These are phyloP conservation scores for Cossypha heuglini DNA, from an alignment of 2,797 vertebrate genomes.

Conservation along the genomic window DNA sequence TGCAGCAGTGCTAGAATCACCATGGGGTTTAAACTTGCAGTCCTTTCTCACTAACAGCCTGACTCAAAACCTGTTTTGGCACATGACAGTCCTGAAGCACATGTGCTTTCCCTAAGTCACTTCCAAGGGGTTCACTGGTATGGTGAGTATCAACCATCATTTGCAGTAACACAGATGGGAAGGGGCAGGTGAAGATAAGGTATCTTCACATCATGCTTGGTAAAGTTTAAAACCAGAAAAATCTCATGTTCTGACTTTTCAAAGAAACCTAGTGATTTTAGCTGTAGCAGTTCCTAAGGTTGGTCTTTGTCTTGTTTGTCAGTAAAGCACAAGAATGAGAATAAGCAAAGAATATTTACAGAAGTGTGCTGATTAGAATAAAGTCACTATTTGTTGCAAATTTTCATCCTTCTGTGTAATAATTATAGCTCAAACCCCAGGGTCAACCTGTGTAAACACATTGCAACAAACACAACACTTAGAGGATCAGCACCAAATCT, in stretches of 20 bases:
- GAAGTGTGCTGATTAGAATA: constrained; percentile 28
- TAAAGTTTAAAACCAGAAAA: background rate
- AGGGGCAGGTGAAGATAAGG: background rate
- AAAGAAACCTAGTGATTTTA: background rate
- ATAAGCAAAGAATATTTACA: constrained; percentile 19
- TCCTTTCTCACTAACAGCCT: background rate
- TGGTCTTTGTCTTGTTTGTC: constrained; percentile 11
- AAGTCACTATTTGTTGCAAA: constrained; percentile 17
- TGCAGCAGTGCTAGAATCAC: background rate
- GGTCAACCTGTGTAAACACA: constrained; percentile 45
- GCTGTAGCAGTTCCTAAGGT: background rate
- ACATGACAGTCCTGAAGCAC: background rate
- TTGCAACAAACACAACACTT: constrained; percentile 38
- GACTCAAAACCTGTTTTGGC: background rate
- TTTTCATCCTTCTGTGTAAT: constrained; percentile 41
- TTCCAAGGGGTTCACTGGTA: background rate
- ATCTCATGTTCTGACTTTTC: background rate
- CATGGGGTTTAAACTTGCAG: background rate
- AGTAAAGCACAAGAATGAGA: constrained; percentile 19
- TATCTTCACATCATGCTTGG: background rate
- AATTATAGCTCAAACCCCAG: constrained; percentile 50
- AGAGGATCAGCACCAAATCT: background rate
- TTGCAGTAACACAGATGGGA: background rate
- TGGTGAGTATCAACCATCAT: fast-evolving
- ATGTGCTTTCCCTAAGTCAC: background rate